Conservation (phyloP, 2,113 vertebrate species). For the Melanostigma gelatinosum region DNA sequence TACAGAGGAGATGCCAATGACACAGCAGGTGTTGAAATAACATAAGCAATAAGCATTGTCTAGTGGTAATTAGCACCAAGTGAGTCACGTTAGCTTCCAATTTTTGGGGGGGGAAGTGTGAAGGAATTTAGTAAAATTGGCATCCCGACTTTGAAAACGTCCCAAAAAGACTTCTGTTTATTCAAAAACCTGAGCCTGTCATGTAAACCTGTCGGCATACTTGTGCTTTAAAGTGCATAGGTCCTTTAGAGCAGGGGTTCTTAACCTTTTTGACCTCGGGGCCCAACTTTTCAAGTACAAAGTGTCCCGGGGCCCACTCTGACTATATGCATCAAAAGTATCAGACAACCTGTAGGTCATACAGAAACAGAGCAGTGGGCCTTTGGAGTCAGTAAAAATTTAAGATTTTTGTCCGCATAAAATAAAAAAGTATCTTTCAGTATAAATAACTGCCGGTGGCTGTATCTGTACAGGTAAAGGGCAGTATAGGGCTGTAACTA, state of each 20-base stretch:
- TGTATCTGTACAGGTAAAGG: no score
- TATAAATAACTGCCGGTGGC: no score
- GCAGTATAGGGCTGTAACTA: no score
- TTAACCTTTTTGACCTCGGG: no score
- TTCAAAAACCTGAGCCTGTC: background rate
- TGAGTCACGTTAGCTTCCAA: background rate
- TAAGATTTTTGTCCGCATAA: no score
- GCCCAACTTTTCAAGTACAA: no score
- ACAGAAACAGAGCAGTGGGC: no score
- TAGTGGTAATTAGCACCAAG: background rate
- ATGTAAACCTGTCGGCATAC: background rate
- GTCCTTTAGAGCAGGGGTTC: background rate
- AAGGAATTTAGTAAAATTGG: background rate
- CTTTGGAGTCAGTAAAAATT: no score
- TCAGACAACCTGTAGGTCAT: no score
- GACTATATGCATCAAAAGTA: no score
- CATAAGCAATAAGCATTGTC: background rate
- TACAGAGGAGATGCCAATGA: background rate
- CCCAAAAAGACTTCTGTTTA: background rate
- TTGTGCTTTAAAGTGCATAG: background rate
- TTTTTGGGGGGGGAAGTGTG: background rate
- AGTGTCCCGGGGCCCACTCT: no score
- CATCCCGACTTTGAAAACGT: background rate
- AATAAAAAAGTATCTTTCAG: no score
- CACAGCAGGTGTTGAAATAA: background rate